These are phyloP conservation scores for Dendropsophus ebraccatus DNA, from an alignment of 2,113 vertebrate genomes.

Conservation along the genomic window DNA sequence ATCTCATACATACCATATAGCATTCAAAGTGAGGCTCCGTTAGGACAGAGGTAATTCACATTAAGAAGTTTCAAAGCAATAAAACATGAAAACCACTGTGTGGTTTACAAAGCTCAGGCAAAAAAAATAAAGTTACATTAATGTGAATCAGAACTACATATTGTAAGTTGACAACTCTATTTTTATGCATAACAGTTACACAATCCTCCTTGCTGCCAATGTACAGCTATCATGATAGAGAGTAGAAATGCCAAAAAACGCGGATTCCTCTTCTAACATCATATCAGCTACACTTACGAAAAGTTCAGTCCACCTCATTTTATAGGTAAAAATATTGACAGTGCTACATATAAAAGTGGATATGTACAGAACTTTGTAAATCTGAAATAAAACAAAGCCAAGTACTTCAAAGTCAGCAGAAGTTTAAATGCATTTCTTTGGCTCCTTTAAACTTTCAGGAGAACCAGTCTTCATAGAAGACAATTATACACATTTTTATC, in stretches of 20 bases:
- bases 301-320: constrained; percentile 24
- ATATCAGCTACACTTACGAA: constrained; percentile 3
- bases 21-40: constrained; percentile 89
- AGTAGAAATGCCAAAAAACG: not conserved
- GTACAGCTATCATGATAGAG: not conserved
- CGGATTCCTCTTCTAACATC: not conserved
- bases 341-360: constrained; percentile 50
- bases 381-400: constrained; percentile 65
- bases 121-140: constrained; percentile 55
- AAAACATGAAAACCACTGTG: constrained; percentile 68
- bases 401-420: constrained; percentile 76
- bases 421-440: constrained; percentile 81
- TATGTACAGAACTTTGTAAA: constrained; percentile 70
- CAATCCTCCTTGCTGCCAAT: constrained; percentile 56
- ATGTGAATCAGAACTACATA: constrained; percentile 66
- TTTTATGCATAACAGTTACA: constrained; percentile 27
- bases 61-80: constrained; percentile 65
- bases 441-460: constrained; percentile 75
- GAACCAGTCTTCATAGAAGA: constrained; percentile 96
- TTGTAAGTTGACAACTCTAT: not conserved
- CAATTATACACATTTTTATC: constrained; percentile 62
- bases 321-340: constrained; percentile 29
- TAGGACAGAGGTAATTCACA: constrained; percentile 81
- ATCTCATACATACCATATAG: constrained; percentile 80
- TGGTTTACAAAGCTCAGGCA: constrained; percentile 78